Conservation (phyloP, 1,140 invertebrate genomes). For the Aphelinus certus region DNA sequence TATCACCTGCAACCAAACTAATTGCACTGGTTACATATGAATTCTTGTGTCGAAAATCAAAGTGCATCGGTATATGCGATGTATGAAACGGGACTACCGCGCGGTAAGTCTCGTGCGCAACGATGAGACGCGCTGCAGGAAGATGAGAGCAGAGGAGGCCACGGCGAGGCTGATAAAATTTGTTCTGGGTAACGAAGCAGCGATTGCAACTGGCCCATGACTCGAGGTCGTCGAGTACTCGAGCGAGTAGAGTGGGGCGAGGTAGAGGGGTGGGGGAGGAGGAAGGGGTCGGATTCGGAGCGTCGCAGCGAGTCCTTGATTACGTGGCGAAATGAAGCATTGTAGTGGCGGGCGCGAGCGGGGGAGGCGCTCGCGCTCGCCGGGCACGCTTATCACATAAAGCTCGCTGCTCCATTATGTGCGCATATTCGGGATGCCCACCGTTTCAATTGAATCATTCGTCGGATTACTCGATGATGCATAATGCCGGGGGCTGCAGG, state of each 20-base stretch:
- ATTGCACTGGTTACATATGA: no score
- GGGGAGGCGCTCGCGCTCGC: slow-evolving; percentile 14
- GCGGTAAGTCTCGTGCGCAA: no score
- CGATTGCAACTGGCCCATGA: neutral
- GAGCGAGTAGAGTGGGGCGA: no score
- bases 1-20: no score
- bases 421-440: slow-evolving; percentile 63
- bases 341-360: slow-evolving; percentile 37
- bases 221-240: neutral
- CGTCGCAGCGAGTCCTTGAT: neutral
- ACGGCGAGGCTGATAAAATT: neutral
- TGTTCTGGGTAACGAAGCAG: neutral
- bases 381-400: slow-evolving; percentile 57
- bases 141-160: no score
- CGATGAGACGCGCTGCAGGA: no score
- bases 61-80: no score
- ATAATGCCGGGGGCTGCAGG: slow-evolving; percentile 56
- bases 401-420: slow-evolving; percentile 66
- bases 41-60: no score
- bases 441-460: slow-evolving; percentile 65
- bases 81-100: no score
- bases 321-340: slow-evolving; percentile 32
- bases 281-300: no score
- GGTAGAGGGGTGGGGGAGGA: neutral
- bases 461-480: slow-evolving; percentile 65